These are phyloP conservation scores for Lasioglossum baleicum DNA, from an alignment of 1,140 invertebrate species.

Conservation along the genomic window DNA sequence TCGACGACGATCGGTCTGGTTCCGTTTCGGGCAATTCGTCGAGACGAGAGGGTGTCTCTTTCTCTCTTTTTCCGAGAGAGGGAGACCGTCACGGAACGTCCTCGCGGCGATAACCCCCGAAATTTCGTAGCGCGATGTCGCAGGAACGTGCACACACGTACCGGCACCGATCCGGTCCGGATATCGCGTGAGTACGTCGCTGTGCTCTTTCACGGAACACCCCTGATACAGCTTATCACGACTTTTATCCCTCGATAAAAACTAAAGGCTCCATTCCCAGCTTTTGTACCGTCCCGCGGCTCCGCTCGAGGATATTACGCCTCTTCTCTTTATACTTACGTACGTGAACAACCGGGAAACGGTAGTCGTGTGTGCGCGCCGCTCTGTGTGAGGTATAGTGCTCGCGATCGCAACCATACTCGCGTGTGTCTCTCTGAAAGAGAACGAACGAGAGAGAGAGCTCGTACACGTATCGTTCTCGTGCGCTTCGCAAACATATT, in stretches of 20 bases:
- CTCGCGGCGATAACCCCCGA: constrained; percentile 22
- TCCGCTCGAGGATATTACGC: constrained; percentile 57
- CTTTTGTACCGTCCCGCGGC: constrained; percentile 67
- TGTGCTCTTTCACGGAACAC: constrained; percentile 66
- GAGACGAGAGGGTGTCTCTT: too few species aligned
- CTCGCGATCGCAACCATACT: too few species aligned
- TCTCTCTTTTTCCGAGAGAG: too few species aligned
- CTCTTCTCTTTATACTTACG: constrained; percentile 42
- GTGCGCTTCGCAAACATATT: constrained; percentile 35
- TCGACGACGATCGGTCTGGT: too few species aligned
- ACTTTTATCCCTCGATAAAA: constrained; percentile 76
- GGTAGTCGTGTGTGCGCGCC: constrained; percentile 32
- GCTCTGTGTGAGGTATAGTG: background rate
- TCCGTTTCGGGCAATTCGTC: too few species aligned
- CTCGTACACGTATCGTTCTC: constrained; percentile 19
- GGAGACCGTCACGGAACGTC: background rate
- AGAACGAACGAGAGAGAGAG: background rate
- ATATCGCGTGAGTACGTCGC: constrained; percentile 57
- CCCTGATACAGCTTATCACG: constrained; percentile 75
- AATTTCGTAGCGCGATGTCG: constrained; percentile 9
- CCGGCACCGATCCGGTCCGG: constrained; percentile 48
- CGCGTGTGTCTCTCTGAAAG: background rate
- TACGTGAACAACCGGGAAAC: constrained; percentile 22
- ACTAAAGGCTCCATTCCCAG: constrained; percentile 75
- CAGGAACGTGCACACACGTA: constrained; percentile 20